Base-by-base conservation (phyloP, 2,113 vertebrate genomes). In the Sinocyclocheilus anophthalmus region DNA sequence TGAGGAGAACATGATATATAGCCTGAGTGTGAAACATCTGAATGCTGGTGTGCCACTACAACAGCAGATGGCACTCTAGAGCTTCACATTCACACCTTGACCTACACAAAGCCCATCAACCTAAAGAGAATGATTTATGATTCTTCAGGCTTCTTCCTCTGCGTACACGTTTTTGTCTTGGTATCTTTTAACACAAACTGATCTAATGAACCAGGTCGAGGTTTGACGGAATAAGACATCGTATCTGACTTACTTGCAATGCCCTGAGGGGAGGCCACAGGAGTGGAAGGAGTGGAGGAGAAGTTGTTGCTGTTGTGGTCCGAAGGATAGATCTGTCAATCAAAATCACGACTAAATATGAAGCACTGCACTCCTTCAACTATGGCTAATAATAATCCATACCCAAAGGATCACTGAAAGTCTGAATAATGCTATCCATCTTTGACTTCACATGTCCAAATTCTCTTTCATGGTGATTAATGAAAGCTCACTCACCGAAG, bases 291-390 rank as follows among this genome's bases (percentile, higher is more conserved):
- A 91, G 96, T 97, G 20, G 98, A 97, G 0, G 97, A 95, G 94
- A 99, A 99, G 94, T 97, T 99, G 96, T 96, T 99, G 96, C 97
- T 97, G 90, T 97, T 97, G 93, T 98, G 98, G 92, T 99, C 98
- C 0, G 98, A 97, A 33, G 98, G 98, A 90, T 99, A 99, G 93
- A 99, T 99, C 98, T 99, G 92, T 1, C 91, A 84, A 14, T 33
- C 53, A 57, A 79, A 87, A 57, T 84, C 45, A 88, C 48, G 8
- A 22, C 24, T 18, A 39, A 57, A 76, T 45, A 10, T 48, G 45
- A 55, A 18, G 42, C 42, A 8, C 37, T 37, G 37, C 37, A 37
- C 42, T 42, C 8, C 42, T 42, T 42, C 2, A 42, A 79, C 8
- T 55, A 42, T 70, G 7, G 26, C 48, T 6, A 70, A 53, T 61